phyloP scores from a whole-genome alignment of 2,797 vertebrate species.

The Amniataba percoides region DNA sequence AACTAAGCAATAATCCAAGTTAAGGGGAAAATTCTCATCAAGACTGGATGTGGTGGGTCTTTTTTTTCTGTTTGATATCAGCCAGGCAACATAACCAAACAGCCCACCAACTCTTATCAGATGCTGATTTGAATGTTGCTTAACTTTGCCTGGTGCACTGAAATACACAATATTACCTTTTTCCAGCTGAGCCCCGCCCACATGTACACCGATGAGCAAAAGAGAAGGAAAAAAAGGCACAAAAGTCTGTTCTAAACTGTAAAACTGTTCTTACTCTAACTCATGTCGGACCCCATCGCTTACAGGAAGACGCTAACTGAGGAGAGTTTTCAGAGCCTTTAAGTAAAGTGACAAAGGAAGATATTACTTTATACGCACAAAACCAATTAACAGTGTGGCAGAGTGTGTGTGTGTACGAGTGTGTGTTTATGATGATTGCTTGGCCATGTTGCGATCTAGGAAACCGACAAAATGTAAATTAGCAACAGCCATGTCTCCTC shows the following conservation, averaged over 20 bases:
- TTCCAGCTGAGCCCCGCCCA: neutral
- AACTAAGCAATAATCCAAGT: neutral
- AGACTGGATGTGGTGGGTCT: neutral
- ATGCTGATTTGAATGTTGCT: conserved; percentile 5
- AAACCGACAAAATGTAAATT: conserved; percentile 15
- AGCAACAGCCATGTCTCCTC: conserved; percentile 22
- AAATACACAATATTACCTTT: neutral
- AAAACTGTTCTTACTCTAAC: neutral
- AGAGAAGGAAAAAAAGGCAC: too few relatives aligned
- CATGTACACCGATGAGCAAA: neutral
- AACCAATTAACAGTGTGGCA: neutral
- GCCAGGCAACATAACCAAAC: neutral
- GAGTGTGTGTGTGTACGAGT: neutral
- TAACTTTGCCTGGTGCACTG: neutral
- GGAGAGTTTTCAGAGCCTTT: neutral
- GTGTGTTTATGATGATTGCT: neutral
- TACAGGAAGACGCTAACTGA: neutral
- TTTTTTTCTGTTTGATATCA: neutral
- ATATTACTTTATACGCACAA: neutral
- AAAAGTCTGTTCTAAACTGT: neutral
- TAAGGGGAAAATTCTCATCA: neutral
- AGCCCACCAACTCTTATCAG: neutral
- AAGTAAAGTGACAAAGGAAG: neutral
- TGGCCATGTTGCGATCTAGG: conserved; percentile 10
- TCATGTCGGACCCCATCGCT: neutral